Evolutionary conservation across 2,888 invertebrate species (phyloP), one percentile per base, ranked within the genome.

Genomic region (Antheraea assamensis): DNA sequence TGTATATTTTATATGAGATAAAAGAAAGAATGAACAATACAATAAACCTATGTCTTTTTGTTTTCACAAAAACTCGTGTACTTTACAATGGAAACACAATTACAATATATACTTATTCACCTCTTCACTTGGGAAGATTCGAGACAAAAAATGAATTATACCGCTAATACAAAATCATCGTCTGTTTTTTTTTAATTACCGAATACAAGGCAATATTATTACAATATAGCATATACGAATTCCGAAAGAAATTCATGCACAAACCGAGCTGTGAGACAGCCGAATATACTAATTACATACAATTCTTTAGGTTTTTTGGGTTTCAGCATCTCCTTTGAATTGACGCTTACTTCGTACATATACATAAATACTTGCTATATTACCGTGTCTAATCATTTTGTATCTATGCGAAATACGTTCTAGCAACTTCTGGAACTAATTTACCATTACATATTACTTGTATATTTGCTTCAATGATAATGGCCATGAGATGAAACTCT

Each of bases 41-140:
- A 0, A 68, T 68, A n/a, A 35, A n/a, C n/a, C 35, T 68, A 30
- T 66, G n/a, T 68, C 35, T 68, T 68, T 35, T 64, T 64, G 17
- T 64, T 19, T 10, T 27, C 24, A 61, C 10, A 27, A 3, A 58
- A 30, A 30, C 17, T 30, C 30, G 30, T 27, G 17, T 21, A 64
- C 27, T 30, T 30, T 24, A 58, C 61, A 30, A 17, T 30, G 7
- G 5, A 55, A n/a, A 13, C n/a, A n/a, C 10, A 58, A 58, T 58
- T 24, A 58, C 58, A 52, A 10, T 24, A 21, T 58, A 58, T n/a
- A n/a, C n/a, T 7, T 24, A 4, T 21, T 55, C 55, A 10, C 49
- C 24, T 21, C n/a, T n/a, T n/a, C n/a, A n/a, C n/a, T n/a, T n/a
- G 21, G 1, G 55, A 35, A 35, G 35, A 13, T 13, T 42, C 42